phyloP scores from a whole-genome alignment of 2,113 vertebrate genomes.

The Elgaria multicarinata region DNA sequence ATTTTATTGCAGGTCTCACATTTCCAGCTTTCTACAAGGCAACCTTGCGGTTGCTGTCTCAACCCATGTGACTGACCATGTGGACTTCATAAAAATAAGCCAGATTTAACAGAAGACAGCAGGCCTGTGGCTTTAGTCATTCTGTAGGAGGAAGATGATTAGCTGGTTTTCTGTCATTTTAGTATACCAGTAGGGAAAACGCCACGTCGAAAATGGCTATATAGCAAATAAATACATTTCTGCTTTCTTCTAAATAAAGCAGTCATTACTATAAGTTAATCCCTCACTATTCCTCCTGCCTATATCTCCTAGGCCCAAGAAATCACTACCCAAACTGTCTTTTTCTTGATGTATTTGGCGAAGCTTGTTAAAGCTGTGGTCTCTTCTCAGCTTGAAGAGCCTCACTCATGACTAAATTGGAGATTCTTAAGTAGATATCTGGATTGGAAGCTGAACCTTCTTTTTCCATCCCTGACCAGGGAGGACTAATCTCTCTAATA shows the following conservation, averaged over 20 bases:
- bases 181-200: background rate
- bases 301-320: background rate
- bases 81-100: background rate
- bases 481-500: too few relatives aligned
- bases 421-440: background rate
- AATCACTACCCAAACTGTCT: background rate
- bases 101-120: background rate
- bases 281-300: background rate
- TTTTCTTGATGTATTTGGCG: background rate
- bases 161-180: background rate
- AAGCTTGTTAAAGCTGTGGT: too few relatives aligned
- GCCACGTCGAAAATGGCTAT: background rate
- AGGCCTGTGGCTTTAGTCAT: background rate
- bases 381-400: background rate
- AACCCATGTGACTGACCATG: background rate
- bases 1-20: too few relatives aligned
- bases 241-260: background rate
- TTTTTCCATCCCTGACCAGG: background rate
- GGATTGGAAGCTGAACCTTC: background rate
- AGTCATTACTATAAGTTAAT: background rate
- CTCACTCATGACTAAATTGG: background rate
- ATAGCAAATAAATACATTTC: background rate
- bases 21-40: too few relatives aligned
- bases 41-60: background rate
- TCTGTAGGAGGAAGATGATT: background rate